Evolutionary conservation across 2,797 vertebrate genomes (phyloP), one percentile per base, ranked within the genome.

Genomic region (Pempheris klunzingeri): DNA sequence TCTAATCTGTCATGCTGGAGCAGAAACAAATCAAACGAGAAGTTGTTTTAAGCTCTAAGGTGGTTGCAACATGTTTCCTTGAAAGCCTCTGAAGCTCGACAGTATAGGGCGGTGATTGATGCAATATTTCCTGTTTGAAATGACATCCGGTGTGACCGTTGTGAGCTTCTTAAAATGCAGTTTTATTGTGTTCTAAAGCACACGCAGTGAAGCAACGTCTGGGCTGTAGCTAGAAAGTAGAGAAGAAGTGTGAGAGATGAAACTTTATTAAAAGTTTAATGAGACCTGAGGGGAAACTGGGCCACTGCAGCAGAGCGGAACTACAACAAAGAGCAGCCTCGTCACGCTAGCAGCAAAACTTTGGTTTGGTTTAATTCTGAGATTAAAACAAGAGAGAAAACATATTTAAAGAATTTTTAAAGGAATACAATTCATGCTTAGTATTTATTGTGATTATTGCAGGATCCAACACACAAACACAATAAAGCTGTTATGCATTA

Each of bases 181-280:
- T 60, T 75, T 54, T 50, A 17, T 44, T n/a, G 63, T 10, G 5
- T 39, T 49, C 36, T 15, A 5, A 18, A 20, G 30, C 14, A 6
- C 3, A 26, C 0, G 1, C 5, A 3, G 2, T 52, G 5, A 28
- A 28, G 52, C n/a, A 43, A 18, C 2, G 7, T 26, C 38, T 24
- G 24, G 13, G 49, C 63, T 4, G 22, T 4, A 13, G 36, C 46
- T 14, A 34, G 41, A 60, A 11, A 70, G 63, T 26, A 32, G 53
- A 0, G 36, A 20, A 24, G n/a, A 28, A 13, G 47, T 59, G 57
- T 18, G 14, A 26, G 61, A 39, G 26, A 61, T 47, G 43, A 61
- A 36, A 50, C 32, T 53, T 49, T 18, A 12, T 69, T 81, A 5
- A 80, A 78, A 66, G 43, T 81, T 83, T 71, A 74, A 81, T 74